Evolutionary conservation across 2,113 vertebrate species (phyloP).

Genomic region (Anseranas semipalmata): DNA sequence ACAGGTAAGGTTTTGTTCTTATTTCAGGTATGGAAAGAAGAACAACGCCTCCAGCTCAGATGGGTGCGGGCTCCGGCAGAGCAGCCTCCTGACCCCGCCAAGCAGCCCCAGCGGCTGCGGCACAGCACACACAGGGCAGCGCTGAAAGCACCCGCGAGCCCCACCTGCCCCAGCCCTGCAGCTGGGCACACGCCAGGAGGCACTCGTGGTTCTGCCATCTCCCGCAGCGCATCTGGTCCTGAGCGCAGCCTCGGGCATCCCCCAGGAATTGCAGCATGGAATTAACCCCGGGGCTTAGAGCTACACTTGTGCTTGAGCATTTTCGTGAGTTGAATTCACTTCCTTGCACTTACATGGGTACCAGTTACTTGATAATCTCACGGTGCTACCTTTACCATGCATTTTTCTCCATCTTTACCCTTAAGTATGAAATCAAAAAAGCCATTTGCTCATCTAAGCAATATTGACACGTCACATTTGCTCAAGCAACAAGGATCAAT

Average conservation of each 20-base stretch:
- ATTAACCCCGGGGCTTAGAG: neutral
- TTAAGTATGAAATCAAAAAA: neutral
- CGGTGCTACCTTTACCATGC: fast-evolving
- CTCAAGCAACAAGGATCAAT: slow-evolving; percentile 20
- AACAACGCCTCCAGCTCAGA: neutral
- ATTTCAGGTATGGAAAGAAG: neutral
- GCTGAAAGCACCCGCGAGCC: fast-evolving
- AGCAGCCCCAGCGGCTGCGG: neutral
- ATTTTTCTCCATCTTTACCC: neutral
- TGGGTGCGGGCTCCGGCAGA: neutral
- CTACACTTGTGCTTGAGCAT: fast-evolving
- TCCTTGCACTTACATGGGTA: neutral
- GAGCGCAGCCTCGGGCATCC: neutral
- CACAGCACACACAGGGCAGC: fast-evolving
- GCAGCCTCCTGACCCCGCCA: no score
- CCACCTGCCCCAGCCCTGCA: no score
- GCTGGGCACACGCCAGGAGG: neutral
- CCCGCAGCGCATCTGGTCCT: fast-evolving
- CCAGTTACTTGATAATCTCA: neutral
- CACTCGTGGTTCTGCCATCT: no score
- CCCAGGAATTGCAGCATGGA: neutral
- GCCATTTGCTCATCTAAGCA: neutral
- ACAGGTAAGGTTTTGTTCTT: neutral
- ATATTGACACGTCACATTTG: neutral
- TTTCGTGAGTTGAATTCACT: neutral